These are phyloP conservation scores for Falco rusticolus DNA, from an alignment of 2,797 vertebrate species.

Conservation along the genomic window DNA sequence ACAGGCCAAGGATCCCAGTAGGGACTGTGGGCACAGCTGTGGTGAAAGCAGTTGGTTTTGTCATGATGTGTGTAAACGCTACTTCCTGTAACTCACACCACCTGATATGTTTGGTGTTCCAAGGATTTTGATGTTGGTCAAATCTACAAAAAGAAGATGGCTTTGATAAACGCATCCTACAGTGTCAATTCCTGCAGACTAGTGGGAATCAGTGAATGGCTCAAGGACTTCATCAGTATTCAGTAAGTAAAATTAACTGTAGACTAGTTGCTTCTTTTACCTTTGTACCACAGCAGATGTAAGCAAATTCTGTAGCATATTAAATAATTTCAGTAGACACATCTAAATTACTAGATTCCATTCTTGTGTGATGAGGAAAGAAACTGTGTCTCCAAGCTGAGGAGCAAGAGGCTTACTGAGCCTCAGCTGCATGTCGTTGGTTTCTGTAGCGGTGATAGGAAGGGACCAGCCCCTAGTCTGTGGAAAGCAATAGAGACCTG, in stretches of 20 bases:
- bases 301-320: background rate
- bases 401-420: background rate
- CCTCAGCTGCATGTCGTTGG: background rate
- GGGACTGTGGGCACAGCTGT: background rate
- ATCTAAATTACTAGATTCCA: background rate
- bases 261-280: background rate
- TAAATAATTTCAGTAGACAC: background rate
- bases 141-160: slow-evolving; percentile 87
- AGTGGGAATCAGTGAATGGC: slow-evolving; percentile 79
- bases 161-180: slow-evolving; percentile 86
- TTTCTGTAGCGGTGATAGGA: background rate
- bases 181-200: slow-evolving; percentile 84
- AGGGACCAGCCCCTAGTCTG: background rate
- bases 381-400: background rate
- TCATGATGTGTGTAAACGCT: background rate
- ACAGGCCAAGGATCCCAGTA: background rate
- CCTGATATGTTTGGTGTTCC: background rate
- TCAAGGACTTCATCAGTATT: slow-evolving; percentile 83
- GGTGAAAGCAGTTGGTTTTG: background rate
- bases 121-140: slow-evolving; percentile 92
- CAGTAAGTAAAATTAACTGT: slow-evolving; percentile 75
- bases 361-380: background rate
- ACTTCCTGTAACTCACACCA: background rate
- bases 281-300: background rate
- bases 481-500: background rate